These are phyloP conservation scores for Steatocranus sp. DNA, from an alignment of 2,797 vertebrate genomes.

Conservation along the genomic window DNA sequence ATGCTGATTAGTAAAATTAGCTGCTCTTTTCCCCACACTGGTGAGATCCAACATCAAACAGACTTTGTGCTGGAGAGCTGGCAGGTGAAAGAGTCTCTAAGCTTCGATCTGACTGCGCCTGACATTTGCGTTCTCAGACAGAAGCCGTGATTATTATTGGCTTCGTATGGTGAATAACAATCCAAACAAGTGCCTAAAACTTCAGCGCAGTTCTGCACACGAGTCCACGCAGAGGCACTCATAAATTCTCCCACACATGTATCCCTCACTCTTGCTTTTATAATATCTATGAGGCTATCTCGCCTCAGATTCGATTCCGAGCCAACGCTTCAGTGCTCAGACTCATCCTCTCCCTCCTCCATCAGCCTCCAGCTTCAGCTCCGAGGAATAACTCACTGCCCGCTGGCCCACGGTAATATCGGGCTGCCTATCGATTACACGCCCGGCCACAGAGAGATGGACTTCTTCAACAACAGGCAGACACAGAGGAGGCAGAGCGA, in stretches of 20 bases:
- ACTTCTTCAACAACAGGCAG: background rate
- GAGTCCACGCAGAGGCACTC: background rate
- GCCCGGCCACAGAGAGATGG: background rate
- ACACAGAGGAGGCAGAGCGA: background rate
- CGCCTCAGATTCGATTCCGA: constrained; percentile 7
- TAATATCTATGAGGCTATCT: background rate
- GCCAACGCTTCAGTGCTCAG: constrained; percentile 21
- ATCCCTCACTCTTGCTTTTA: background rate
- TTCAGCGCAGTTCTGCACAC: background rate
- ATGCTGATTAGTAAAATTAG: background rate
- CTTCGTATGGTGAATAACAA: background rate
- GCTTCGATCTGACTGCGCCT: background rate
- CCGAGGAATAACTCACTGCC: constrained; percentile 41
- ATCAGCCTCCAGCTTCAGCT: constrained; percentile 4
- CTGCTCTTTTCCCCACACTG: background rate
- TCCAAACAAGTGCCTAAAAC: background rate
- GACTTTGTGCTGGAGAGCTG: background rate
- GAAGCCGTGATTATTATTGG: background rate
- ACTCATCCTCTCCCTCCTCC: constrained; percentile 14
- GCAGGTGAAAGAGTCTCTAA: background rate
- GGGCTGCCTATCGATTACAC: constrained; percentile 26
- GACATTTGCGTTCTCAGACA: background rate
- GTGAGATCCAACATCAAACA: background rate
- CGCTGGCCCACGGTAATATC: constrained; percentile 6
- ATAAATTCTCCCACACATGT: background rate